Evolutionary conservation across 2,888 invertebrate genomes (phyloP).

Genomic region (Hofmannophila pseudospretella): DNA sequence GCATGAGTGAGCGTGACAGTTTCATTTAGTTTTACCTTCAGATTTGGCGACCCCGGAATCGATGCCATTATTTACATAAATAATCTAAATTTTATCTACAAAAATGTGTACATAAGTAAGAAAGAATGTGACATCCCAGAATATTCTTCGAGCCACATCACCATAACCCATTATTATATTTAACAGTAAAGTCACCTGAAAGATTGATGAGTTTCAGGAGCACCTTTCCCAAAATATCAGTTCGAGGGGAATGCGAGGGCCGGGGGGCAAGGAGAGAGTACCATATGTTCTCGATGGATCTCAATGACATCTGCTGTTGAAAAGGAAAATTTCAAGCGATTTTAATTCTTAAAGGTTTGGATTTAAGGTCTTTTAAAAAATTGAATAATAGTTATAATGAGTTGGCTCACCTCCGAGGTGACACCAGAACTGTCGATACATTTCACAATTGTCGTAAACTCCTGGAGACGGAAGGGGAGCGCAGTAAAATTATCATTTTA

Average conservation of each 20-base stretch:
- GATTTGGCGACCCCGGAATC: too few relatives aligned
- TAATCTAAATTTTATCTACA: too few relatives aligned
- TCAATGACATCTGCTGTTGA: slow-evolving; percentile 19
- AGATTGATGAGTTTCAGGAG: slow-evolving; percentile 60
- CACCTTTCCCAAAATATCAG: slow-evolving; percentile 60
- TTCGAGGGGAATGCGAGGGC: slow-evolving; percentile 24
- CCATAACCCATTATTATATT: slow-evolving; percentile 29
- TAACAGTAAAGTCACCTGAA: slow-evolving; percentile 59
- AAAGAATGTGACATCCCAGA: slow-evolving; percentile 10
- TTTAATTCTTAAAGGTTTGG: slow-evolving; percentile 31
- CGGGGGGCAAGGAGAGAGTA: slow-evolving; percentile 34
- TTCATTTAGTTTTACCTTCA: too few relatives aligned
- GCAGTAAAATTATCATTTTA: slow-evolving; percentile 78
- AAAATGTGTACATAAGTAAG: too few relatives aligned
- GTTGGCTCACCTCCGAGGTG: slow-evolving; percentile 60
- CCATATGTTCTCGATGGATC: slow-evolving; percentile 59
- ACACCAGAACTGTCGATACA: slow-evolving; percentile 76
- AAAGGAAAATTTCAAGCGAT: slow-evolving; percentile 19
- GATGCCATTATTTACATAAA: too few relatives aligned
- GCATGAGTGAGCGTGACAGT: too few relatives aligned
- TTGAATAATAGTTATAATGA: slow-evolving; percentile 17
- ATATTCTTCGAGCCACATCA: slow-evolving; percentile 16
- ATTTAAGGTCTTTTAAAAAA: slow-evolving; percentile 26
- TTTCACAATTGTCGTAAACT: slow-evolving; percentile 78
- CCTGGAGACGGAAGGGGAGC: slow-evolving; percentile 72